These are phyloP conservation scores for Aleiodes sp. DNA, from an alignment of 1,140 invertebrate species.

Conservation along the genomic window DNA sequence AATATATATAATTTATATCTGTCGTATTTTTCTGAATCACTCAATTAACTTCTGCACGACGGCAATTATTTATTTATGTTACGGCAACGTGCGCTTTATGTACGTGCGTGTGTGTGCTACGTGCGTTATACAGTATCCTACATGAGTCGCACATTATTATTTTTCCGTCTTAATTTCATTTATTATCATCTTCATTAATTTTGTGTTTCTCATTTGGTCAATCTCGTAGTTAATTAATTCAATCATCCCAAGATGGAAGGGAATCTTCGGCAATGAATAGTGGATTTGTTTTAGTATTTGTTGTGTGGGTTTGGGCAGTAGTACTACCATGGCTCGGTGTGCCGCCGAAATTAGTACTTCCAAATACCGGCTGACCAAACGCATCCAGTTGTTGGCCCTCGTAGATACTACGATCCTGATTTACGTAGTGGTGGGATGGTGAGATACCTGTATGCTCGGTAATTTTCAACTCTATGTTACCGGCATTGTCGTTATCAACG, in stretches of 20 bases:
- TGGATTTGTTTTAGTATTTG: conserved; percentile 17
- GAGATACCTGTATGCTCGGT: conserved; percentile 62
- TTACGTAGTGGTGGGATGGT: conserved; percentile 40
- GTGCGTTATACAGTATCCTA: background rate
- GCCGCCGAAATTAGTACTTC: conserved; percentile 59
- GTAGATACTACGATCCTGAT: conserved; percentile 49
- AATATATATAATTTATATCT: background rate
- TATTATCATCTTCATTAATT: background rate
- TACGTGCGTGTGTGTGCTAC: conserved; percentile 1
- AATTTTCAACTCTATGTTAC: conserved; percentile 67
- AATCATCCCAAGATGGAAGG: conserved; percentile 70
- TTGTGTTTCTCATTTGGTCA: conserved; percentile 34
- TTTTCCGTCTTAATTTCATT: background rate
- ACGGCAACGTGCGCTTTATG: conserved; percentile 3
- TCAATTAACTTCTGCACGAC: background rate
- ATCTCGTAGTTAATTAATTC: conserved; percentile 28
- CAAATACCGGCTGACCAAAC: conserved; percentile 61
- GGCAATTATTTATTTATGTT: background rate
- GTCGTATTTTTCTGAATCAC: background rate
- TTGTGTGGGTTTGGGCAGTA: conserved; percentile 25
- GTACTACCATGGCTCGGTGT: conserved; percentile 44
- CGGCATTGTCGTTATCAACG: conserved; percentile 39
- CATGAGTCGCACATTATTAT: background rate
- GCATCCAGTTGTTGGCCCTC: conserved; percentile 57
- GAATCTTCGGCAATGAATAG: conserved; percentile 62